Evolutionary conservation across 2,113 vertebrate genomes (phyloP).

Genomic region (Phyllopteryx taeniolatus): DNA sequence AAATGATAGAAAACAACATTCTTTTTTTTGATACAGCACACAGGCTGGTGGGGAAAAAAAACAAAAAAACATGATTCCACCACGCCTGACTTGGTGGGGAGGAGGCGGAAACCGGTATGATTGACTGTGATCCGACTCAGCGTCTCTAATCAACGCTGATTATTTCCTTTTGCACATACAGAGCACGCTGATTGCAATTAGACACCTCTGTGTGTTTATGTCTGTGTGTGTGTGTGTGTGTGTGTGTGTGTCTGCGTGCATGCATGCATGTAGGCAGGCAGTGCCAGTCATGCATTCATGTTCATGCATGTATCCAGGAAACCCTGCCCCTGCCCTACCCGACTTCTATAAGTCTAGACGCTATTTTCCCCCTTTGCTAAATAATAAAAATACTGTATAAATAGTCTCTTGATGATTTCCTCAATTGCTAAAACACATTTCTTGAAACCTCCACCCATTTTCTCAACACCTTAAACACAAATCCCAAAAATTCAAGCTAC

Average conservation of each 20-base stretch:
- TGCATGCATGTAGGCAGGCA: not conserved
- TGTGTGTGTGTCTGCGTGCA: not conserved
- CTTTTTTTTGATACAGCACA: not conserved
- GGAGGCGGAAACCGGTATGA: constrained; percentile 38
- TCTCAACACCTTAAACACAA: too few relatives aligned
- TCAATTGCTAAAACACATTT: too few relatives aligned
- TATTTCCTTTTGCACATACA: constrained; percentile 55
- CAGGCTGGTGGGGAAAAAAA: too few relatives aligned
- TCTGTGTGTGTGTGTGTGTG: too few relatives aligned
- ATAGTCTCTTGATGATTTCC: too few relatives aligned
- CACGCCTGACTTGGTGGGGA: constrained; percentile 30
- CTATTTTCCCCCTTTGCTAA: too few relatives aligned
- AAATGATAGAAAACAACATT: not conserved
- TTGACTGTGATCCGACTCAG: constrained; percentile 53
- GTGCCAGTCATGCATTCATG: not conserved
- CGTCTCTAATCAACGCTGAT: constrained; percentile 65
- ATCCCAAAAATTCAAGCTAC: too few relatives aligned
- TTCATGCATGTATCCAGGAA: not conserved
- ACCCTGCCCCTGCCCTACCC: too few relatives aligned
- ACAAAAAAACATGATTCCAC: not conserved
- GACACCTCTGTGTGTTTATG: constrained; percentile 3
- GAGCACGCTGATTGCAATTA: constrained; percentile 69
- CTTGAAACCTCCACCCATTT: too few relatives aligned
- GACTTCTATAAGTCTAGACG: too few relatives aligned
- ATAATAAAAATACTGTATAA: too few relatives aligned